Evolutionary conservation across 2,113 vertebrate genomes (phyloP).

Genomic region (Petromus typicus): DNA sequence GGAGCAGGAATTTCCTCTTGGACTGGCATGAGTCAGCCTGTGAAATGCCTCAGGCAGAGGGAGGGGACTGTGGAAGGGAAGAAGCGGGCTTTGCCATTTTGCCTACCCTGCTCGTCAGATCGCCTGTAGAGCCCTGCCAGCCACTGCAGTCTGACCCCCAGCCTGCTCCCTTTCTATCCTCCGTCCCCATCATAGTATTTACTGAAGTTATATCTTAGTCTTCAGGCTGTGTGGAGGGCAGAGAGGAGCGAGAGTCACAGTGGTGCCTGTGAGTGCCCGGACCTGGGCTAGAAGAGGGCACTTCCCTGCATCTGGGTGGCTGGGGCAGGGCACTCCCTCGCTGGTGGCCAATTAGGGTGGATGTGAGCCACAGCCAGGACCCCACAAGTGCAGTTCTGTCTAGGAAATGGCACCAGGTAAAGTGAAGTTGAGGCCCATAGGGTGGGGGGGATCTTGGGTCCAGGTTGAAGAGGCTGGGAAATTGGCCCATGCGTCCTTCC

Average conservation of each 20-base stretch:
- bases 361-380: neutral
- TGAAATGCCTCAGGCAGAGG: slow-evolving; percentile 48
- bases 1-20: slow-evolving; percentile 65
- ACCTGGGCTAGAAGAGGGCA: too few relatives aligned
- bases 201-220: slow-evolving; percentile 22
- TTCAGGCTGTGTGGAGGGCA: neutral
- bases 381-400: neutral
- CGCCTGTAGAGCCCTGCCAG: neutral
- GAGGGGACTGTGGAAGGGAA: slow-evolving; percentile 61
- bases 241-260: neutral
- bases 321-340: neutral
- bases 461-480: neutral
- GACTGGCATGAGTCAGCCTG: slow-evolving; percentile 74
- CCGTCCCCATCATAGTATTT: slow-evolving; percentile 55
- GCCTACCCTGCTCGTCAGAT: neutral
- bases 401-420: neutral
- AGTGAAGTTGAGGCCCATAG: neutral
- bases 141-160: neutral
- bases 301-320: neutral
- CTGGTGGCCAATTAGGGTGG: neutral
- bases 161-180: neutral
- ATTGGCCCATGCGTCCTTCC: neutral
- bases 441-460: neutral
- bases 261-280: neutral
- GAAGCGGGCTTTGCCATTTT: slow-evolving; percentile 19